Percentiles rank a stretch among this genome's conserved stretches.
phyloP scores from a whole-genome alignment of 2,113 vertebrate genomes.

The Laterallus jamaicensis region DNA sequence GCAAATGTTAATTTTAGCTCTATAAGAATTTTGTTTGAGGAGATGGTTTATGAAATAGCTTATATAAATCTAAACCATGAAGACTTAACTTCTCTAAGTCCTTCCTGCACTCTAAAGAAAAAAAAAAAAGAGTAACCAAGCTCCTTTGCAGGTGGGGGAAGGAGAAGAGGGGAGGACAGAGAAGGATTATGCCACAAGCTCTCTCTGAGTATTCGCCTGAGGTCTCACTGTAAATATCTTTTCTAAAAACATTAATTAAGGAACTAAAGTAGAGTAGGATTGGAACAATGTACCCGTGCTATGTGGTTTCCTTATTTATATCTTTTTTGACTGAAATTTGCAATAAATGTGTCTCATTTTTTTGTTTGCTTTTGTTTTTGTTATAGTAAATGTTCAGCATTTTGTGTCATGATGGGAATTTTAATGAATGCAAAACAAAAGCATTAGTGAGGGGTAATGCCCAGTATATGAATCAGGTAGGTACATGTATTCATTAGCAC shows the following conservation, averaged over 20 bases:
- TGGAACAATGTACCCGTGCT: not conserved
- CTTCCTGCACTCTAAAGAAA: not conserved
- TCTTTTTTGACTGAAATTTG: constrained; percentile 60
- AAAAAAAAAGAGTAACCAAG: not conserved
- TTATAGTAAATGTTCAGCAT: constrained; percentile 76
- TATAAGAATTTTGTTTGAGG: not conserved
- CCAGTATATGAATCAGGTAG: constrained; percentile 76
- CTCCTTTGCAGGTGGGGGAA: constrained; percentile 1
- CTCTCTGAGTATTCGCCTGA: not conserved
- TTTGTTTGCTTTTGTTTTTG: constrained; percentile 75
- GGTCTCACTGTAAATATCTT: constrained; percentile 39
- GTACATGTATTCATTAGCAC: constrained; percentile 65
- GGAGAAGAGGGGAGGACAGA: not conserved
- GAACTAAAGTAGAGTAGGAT: not conserved
- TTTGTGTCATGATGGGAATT: constrained; percentile 79
- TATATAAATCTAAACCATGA: not conserved
- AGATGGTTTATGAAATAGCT: not conserved
- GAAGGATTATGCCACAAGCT: constrained; percentile 3
- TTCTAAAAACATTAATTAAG: constrained; percentile 21
- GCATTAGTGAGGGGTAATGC: constrained; percentile 59
- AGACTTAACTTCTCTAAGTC: not conserved
- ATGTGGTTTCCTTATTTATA: constrained; percentile 61
- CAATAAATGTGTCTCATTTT: constrained; percentile 46
- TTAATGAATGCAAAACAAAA: constrained; percentile 79
- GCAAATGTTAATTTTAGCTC: not conserved